Evolutionary conservation across 2,888 invertebrate species (phyloP), one percentile per base, ranked within the genome.

Genomic region (Panopea generosa): DNA sequence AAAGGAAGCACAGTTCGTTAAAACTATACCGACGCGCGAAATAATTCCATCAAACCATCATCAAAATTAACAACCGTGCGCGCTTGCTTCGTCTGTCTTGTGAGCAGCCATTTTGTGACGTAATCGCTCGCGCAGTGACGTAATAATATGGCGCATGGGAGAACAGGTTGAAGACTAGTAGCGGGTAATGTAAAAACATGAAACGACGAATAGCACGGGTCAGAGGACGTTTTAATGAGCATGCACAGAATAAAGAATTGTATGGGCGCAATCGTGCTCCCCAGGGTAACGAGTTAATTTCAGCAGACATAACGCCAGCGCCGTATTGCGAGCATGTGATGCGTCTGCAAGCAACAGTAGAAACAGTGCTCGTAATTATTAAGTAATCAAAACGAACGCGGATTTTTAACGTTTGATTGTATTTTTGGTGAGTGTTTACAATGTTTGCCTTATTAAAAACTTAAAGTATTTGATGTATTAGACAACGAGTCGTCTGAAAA

Each of bases 41-140:
- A 33, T 33, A 33, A 33, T 33, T 33, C 4, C 33, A 11, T 33
- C 33, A 33, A 33, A 33, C 33, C 11, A 4, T 33, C 33, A 33
- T 33, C 33, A 33, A 33, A 33, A 33, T 11, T 11, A 33, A 33
- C 33, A 33, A 11, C 33, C 33, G 11, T 33, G 33, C 33, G 11
- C 11, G 33, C 33, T 45, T n/a, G 16, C 16, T 9, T 45, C 45
- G 20, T 20, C 45, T 45, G 45, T 45, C 3, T 45, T 20, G 16
- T 3, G 45, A 20, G 45, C 3, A 61, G 61, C 66, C 66, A 66
- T 70, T 18, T 57, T 66, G 66, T 76, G 66, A 76, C 66, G 75
- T 77, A 77, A 77, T 26, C 43, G 71, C 71, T 49, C 77, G 71
- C 77, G 45, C 57, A 29, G 29, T 71, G 77, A 67, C 71, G 68